Percentiles rank a stretch among this genome's conserved stretches.
Conservation (phyloP, 1,140 invertebrate species). For the Brachionus sp. region DNA sequence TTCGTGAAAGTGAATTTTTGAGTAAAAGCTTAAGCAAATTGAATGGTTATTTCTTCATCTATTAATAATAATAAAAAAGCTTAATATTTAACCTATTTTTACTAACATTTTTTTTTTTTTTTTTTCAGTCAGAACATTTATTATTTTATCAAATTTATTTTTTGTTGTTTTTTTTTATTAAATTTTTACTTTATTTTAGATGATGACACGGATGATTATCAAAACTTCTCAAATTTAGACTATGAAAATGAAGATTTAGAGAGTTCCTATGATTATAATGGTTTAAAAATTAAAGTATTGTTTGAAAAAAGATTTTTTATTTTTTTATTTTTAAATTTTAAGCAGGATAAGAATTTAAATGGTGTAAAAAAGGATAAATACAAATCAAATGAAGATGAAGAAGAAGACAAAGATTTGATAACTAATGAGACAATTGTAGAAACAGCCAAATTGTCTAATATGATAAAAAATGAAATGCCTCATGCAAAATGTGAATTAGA, state of each 20-base stretch:
- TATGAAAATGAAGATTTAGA: neutral
- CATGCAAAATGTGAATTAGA: neutral
- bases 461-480: neutral
- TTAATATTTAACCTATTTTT: neutral
- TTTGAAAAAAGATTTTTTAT: neutral
- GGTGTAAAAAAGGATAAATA: neutral
- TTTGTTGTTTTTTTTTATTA: neutral
- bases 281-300: neutral
- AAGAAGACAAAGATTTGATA: neutral
- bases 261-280: neutral
- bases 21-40: neutral
- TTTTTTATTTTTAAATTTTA: neutral
- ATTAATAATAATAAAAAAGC: neutral
- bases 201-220: neutral
- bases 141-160: neutral
- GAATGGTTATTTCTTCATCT: neutral
- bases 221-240: constrained; percentile 14
- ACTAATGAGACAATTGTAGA: neutral
- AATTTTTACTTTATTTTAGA: neutral
- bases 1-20: neutral
- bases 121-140: neutral
- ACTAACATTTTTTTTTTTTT: neutral
- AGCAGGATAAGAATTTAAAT: neutral
- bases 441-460: neutral
- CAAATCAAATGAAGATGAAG: neutral